Conservation (phyloP, 2,888 invertebrate species). For the Hylaea fasciaria region DNA sequence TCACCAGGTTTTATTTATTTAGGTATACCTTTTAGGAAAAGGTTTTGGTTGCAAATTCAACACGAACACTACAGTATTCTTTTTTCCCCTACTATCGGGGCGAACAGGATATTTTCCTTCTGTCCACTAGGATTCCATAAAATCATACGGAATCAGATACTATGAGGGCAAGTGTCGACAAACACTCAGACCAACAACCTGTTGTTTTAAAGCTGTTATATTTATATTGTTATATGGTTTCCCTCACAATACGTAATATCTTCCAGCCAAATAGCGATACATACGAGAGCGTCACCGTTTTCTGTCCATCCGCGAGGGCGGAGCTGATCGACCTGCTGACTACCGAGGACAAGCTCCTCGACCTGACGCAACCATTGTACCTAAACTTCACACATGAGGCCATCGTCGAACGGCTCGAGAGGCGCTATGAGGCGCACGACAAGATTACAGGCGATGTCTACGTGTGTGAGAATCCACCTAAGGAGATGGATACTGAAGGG, state of each 20-base stretch:
- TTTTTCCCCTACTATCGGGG: too few species aligned
- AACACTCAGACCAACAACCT: too few species aligned
- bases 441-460: constrained; percentile 93
- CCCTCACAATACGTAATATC: background rate
- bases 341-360: constrained; percentile 90
- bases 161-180: too few species aligned
- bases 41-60: too few species aligned
- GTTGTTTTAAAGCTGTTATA: too few species aligned
- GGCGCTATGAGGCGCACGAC: constrained; percentile 88
- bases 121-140: too few species aligned
- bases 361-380: constrained; percentile 92
- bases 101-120: too few species aligned
- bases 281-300: constrained; percentile 94
- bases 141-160: too few species aligned
- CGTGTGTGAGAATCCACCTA: constrained; percentile 87
- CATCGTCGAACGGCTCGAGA: constrained; percentile 91
- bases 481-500: constrained; percentile 85
- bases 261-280: constrained; percentile 91
- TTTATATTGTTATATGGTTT: too few species aligned
- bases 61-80: too few species aligned
- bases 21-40: too few species aligned
- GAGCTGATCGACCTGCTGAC: constrained; percentile 89
- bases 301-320: constrained; percentile 91
- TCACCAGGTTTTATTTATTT: background rate
- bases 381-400: constrained; percentile 94